Base-by-base conservation (phyloP, 1,140 invertebrate genomes). In the Mylabris phalerata region DNA sequence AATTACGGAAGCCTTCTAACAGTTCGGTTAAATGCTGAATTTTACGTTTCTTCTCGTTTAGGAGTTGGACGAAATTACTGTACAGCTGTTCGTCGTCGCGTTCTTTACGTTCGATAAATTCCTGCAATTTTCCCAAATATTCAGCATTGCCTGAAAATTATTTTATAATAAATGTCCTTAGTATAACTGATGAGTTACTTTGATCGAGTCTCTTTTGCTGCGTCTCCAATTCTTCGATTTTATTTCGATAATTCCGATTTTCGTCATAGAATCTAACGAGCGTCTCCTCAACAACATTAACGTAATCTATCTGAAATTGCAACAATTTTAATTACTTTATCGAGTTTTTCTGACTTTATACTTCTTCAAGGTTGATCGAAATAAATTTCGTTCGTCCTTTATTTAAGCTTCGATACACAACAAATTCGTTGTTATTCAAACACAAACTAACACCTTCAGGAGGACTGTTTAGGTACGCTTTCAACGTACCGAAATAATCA, bases 11-110 rank as follows among this genome's bases (percentile, higher is more conserved):
- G 1, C 58, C 61, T 25, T 60, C 50, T 51, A 68, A 26, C 3
- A 59, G 47, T 47, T 68, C 56, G 50, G 49, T 66, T 19, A 66
- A 57, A 50, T 68, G 66, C 40, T 66, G 66, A 60, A 68, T 68
- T 42, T 59, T 58, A 19, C 48, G 48, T 50, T 68, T 68, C 45
- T 68, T 68, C 52, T 68, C 66, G 54, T 66, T 66, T 26, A 68
- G 38, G 9, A 68, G 25, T 13, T 44, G 45, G 10, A 64, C 19
- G 50, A 68, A 68, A 7, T 65, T 59, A 25, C 48, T 57, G 13
- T 54, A 62, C 32, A 64, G 43, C n/a, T 50, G 49, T 55, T 58
- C 7, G 32, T 66, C 64, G 43, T 65, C 57, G 13, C n/a, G 11
- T 42, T 55, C 50, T 55, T 61, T 66, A 41, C 59, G 50, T 19